Percentiles rank a stretch among this genome's conserved stretches.
Conservation (phyloP, 2,113 vertebrate genomes). For the Nibea albiflora region DNA sequence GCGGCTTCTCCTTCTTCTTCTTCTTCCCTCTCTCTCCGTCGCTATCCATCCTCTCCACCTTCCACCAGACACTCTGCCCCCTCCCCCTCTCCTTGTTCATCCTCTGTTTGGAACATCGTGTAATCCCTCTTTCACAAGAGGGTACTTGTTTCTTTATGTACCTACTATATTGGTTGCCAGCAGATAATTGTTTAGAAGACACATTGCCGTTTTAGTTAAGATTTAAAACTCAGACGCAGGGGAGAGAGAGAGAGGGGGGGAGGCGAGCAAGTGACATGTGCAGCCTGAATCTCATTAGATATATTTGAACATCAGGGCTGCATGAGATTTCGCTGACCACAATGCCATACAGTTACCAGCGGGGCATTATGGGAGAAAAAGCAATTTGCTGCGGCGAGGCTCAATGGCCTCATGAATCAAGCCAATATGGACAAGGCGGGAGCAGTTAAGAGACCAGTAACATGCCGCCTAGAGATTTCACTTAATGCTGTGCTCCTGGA, state of each 20-base stretch:
- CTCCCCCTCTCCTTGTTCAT: conserved; percentile 14
- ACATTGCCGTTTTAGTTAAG: conserved; percentile 46
- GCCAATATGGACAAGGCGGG: conserved; percentile 62
- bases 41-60: conserved; percentile 23
- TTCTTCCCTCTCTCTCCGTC: conserved; percentile 4
- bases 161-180: conserved; percentile 34
- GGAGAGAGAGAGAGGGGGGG: neutral
- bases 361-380: conserved; percentile 75
- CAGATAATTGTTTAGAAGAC: conserved; percentile 61
- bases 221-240: conserved; percentile 41
- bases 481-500: conserved; percentile 52
- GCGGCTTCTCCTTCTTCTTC: neutral
- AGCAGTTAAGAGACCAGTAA: conserved; percentile 60
- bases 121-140: conserved; percentile 56
- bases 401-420: conserved; percentile 79
- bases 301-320: conserved; percentile 65
- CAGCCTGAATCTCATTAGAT: conserved; percentile 60
- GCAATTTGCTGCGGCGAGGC: conserved; percentile 75
- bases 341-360: conserved; percentile 64
- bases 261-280: conserved; percentile 31
- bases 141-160: conserved; percentile 49
- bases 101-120: conserved; percentile 15
- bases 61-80: conserved; percentile 16
- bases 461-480: conserved; percentile 65
- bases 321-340: conserved; percentile 64